These are phyloP conservation scores for Xestia rhomboidea DNA, from an alignment of 2,888 invertebrate species.

Conservation along the genomic window DNA sequence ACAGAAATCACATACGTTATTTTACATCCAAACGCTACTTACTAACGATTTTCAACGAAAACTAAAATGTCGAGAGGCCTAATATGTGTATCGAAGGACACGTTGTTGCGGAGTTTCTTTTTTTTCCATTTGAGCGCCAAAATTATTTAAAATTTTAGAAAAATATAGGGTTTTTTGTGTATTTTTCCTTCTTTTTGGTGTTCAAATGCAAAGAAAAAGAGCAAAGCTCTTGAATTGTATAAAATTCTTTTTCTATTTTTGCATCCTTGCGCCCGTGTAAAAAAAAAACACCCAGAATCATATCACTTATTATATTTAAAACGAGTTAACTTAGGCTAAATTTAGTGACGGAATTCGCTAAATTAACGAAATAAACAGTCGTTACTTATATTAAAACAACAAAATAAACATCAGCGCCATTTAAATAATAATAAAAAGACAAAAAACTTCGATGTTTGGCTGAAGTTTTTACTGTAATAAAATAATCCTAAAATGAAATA, in stretches of 20 bases:
- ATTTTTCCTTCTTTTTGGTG: slow-evolving; percentile 17
- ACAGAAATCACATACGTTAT: slow-evolving; percentile 48
- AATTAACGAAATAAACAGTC: slow-evolving; percentile 75
- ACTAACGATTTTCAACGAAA: slow-evolving; percentile 74
- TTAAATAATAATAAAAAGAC: slow-evolving; percentile 35
- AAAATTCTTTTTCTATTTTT: slow-evolving; percentile 65
- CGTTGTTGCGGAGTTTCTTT: slow-evolving; percentile 62
- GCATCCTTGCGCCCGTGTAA: slow-evolving; percentile 79
- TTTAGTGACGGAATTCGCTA: slow-evolving; percentile 79
- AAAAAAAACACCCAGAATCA: slow-evolving; percentile 85
- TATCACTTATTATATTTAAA: slow-evolving; percentile 84
- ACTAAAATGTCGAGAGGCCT: slow-evolving; percentile 73
- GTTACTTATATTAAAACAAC: slow-evolving; percentile 69
- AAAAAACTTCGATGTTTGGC: slow-evolving; percentile 58
- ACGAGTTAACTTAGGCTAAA: slow-evolving; percentile 80
- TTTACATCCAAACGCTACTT: slow-evolving; percentile 55
- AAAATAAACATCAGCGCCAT: slow-evolving; percentile 10
- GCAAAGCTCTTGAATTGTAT: slow-evolving; percentile 54
- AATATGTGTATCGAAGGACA: slow-evolving; percentile 73
- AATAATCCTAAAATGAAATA: neutral
- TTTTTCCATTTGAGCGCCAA: slow-evolving; percentile 37
- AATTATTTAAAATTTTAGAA: slow-evolving; percentile 3
- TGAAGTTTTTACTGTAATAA: slow-evolving; percentile 21
- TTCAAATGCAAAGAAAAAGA: slow-evolving; percentile 31
- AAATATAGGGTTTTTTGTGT: neutral